Conservation (phyloP, 2,113 vertebrate species). For the Acanthisitta chloris region DNA sequence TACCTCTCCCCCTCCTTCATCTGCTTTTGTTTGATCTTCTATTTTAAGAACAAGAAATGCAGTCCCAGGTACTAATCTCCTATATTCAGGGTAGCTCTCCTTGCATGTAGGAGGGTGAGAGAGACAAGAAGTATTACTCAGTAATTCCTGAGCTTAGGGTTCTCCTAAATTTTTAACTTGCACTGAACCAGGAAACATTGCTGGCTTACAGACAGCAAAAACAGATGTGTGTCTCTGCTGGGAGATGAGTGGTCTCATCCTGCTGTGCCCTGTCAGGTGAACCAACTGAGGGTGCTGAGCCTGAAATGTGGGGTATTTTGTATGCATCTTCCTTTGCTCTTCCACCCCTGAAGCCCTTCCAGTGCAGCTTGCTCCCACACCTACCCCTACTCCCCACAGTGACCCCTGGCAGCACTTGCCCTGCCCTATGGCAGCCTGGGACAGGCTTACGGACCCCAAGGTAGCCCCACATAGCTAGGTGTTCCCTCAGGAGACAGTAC, state of each 20-base stretch:
- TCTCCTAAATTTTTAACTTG: background rate
- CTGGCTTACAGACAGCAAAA: background rate
- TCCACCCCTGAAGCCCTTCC: rapidly evolving
- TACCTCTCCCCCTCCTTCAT: background rate
- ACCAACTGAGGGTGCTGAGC: background rate
- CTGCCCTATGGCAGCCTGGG: background rate
- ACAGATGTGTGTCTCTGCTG: background rate
- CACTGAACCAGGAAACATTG: background rate
- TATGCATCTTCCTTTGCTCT: background rate
- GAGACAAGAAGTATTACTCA: background rate
- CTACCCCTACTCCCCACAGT: background rate
- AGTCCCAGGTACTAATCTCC: background rate
- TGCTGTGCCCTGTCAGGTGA: rapidly evolving
- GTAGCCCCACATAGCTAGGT: background rate
- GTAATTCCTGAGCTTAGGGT: background rate
- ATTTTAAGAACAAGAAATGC: background rate
- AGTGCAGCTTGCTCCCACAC: background rate
- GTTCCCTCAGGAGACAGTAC: background rate
- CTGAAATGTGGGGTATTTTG: rapidly evolving
- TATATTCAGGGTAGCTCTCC: background rate
- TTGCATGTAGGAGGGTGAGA: background rate
- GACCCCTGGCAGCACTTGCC: background rate
- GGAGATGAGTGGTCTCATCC: rapidly evolving
- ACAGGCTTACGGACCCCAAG: background rate
- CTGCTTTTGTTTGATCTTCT: background rate